Percentiles rank a stretch among this genome's conserved stretches.
These are phyloP conservation scores for Dolomedes plantarius DNA, from an alignment of 2,888 invertebrate genomes.

Conservation along the genomic window DNA sequence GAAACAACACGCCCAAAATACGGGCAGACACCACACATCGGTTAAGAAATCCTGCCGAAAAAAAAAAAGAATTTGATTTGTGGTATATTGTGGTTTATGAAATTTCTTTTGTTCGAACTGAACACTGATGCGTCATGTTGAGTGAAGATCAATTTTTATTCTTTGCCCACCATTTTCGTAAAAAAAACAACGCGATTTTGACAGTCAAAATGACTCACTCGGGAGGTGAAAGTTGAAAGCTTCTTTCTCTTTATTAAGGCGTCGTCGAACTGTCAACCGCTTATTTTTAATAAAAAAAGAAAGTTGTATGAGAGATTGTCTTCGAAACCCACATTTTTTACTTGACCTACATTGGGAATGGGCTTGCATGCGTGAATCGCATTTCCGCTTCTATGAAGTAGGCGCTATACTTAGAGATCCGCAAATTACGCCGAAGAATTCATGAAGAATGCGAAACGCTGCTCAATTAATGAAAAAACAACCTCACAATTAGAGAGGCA, in stretches of 20 bases:
- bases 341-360: constrained; percentile 42
- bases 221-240: constrained; percentile 22
- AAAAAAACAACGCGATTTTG: background rate
- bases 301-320: constrained; percentile 3
- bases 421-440: background rate
- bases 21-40: no score
- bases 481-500: no score
- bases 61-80: no score
- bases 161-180: no score
- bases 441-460: no score
- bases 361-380: background rate
- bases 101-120: no score
- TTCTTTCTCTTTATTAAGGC: background rate
- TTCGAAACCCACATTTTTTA: constrained; percentile 43
- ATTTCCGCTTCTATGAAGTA: background rate
- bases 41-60: no score
- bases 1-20: no score
- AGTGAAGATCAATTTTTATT: no score
- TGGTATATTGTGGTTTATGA: no score
- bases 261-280: background rate
- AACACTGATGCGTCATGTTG: no score
- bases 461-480: no score
- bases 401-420: background rate
- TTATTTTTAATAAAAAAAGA: background rate
- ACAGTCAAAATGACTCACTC: background rate